These are phyloP conservation scores for Gila robusta DNA, from an alignment of 2,797 vertebrate species.

Conservation along the genomic window DNA sequence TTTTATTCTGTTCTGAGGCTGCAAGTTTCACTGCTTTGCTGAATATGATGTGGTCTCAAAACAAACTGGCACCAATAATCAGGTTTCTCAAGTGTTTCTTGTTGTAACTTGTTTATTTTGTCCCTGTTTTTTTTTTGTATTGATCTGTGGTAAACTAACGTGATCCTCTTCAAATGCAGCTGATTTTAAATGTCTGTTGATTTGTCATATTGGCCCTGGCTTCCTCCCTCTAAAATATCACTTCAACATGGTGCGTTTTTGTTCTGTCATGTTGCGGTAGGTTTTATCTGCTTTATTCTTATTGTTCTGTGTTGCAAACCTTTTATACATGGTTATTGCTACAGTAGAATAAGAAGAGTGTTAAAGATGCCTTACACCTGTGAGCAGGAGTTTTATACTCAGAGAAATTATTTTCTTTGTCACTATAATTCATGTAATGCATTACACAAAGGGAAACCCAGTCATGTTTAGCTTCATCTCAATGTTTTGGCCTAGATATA, in stretches of 20 bases:
- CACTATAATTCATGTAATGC: conserved; percentile 23
- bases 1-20: conserved; percentile 19
- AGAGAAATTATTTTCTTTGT: conserved; percentile 48
- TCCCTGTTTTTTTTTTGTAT: conserved; percentile 45
- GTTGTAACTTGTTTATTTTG: conserved; percentile 28
- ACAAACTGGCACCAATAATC: conserved; percentile 20
- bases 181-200: conserved; percentile 44
- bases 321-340: conserved; percentile 39
- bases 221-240: conserved; percentile 1
- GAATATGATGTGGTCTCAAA: conserved; percentile 28
- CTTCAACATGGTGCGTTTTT: conserved; percentile 8
- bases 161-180: conserved; percentile 7
- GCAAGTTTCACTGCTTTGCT: conserved; percentile 18
- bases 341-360: conserved; percentile 57
- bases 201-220: not conserved
- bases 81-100: conserved; percentile 22
- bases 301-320: conserved; percentile 9
- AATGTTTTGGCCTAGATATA: conserved; percentile 10
- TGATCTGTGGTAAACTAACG: conserved; percentile 22
- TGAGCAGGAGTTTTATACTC: conserved; percentile 60
- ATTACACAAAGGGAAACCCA: conserved; percentile 21
- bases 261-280: not conserved
- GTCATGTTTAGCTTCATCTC: conserved; percentile 13
- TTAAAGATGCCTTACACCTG: conserved; percentile 79
- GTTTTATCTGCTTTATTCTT: conserved; percentile 39